A percentile compares a stretch with the other conserved stretches of the same genome.
These are phyloP conservation scores for Macrotus californicus DNA, from an alignment of 2,113 vertebrate species.

Conservation along the genomic window DNA sequence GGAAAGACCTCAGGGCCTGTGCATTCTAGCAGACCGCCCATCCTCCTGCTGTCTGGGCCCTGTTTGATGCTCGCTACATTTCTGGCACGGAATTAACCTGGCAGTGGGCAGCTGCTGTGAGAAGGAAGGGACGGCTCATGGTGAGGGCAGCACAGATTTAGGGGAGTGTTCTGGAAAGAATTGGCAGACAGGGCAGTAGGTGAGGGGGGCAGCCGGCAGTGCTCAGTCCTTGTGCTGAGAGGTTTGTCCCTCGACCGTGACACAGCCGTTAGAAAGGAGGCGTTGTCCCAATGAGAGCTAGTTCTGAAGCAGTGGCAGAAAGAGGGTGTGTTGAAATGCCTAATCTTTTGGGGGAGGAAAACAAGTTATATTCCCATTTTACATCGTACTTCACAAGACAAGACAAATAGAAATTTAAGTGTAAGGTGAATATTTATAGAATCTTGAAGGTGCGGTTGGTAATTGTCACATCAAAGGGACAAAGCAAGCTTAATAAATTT, in stretches of 20 bases:
- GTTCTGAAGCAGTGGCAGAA: background rate
- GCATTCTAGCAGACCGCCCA: too few species aligned
- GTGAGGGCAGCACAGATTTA: background rate
- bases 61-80: background rate
- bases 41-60: too few species aligned
- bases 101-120: background rate
- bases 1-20: rapidly evolving
- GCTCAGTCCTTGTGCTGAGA: background rate
- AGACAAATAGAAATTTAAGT: background rate
- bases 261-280: background rate
- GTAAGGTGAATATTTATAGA: background rate
- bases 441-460: background rate
- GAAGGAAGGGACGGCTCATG: background rate
- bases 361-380: background rate
- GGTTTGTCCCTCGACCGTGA: background rate
- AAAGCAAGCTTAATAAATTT: background rate
- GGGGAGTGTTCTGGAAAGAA: background rate
- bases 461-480: background rate
- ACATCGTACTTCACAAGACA: background rate
- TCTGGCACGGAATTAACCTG: too few species aligned
- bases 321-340: background rate
- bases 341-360: background rate
- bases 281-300: background rate
- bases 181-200: background rate
- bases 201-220: rapidly evolving